phyloP scores from a whole-genome alignment of 2,113 vertebrate genomes.

The Crocuta crocuta region DNA sequence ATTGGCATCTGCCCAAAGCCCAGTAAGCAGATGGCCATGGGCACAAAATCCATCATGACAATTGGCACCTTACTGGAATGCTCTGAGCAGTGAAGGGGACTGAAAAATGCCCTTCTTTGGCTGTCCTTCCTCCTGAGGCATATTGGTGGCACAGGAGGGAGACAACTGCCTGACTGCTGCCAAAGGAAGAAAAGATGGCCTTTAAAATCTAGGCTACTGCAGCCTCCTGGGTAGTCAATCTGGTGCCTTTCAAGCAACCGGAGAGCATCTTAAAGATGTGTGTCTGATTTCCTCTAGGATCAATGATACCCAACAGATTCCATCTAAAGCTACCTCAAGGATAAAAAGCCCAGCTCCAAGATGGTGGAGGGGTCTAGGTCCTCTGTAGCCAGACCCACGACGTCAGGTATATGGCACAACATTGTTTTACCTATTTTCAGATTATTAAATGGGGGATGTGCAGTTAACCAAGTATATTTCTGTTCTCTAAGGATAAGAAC shows the following conservation, averaged over 20 bases:
- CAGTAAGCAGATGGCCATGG: slow-evolving; percentile 72
- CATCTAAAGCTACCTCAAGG: not conserved
- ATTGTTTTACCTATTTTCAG: not conserved
- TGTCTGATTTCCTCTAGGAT: not conserved
- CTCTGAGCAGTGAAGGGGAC: slow-evolving; percentile 19
- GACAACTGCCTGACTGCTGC: slow-evolving; percentile 48
- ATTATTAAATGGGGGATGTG: not conserved
- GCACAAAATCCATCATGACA: slow-evolving; percentile 6
- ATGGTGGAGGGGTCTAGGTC: not conserved
- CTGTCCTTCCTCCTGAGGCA: slow-evolving; percentile 70
- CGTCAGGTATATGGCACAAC: not conserved
- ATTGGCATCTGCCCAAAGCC: slow-evolving; percentile 20
- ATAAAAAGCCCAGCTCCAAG: not conserved
- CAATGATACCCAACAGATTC: not conserved
- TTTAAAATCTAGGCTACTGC: slow-evolving; percentile 75
- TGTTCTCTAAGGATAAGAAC: not conserved
- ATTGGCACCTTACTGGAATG: slow-evolving; percentile 49
- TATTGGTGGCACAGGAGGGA: slow-evolving; percentile 68
- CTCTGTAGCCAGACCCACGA: not conserved
- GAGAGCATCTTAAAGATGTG: not conserved
- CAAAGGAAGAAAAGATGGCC: slow-evolving; percentile 63
- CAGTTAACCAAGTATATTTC: not conserved
- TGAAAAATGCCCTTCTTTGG: slow-evolving; percentile 57
- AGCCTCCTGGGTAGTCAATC: slow-evolving; percentile 67
- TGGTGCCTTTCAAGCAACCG: slow-evolving; percentile 60